These are phyloP conservation scores for Drosophila testacea DNA, from an alignment of 2,888 invertebrate species.

Conservation along the genomic window DNA sequence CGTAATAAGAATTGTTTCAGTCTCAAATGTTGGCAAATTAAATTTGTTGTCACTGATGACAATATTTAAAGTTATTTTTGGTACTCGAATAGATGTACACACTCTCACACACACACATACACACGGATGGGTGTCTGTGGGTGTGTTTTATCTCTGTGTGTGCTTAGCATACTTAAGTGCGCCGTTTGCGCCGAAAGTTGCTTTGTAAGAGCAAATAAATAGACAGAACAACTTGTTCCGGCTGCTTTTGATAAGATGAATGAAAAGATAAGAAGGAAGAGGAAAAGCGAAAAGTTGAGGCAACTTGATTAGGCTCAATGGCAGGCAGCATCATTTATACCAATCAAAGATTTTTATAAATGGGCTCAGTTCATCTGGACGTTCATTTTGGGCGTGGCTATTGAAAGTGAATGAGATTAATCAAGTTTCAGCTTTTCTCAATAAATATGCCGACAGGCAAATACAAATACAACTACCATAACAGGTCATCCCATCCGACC, in stretches of 20 bases:
- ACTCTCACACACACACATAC: conserved; percentile 8
- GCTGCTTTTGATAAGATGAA: conserved; percentile 31
- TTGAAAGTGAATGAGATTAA: conserved; percentile 39
- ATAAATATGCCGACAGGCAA: conserved; percentile 48
- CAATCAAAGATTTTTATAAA: conserved; percentile 74
- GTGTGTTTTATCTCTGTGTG: conserved; percentile 28
- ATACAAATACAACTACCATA: conserved; percentile 29
- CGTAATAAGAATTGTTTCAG: conserved; percentile 22
- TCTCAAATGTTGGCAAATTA: conserved; percentile 23
- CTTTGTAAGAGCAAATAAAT: conserved; percentile 41
- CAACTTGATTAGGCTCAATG: conserved; percentile 68
- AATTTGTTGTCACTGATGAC: conserved; percentile 40
- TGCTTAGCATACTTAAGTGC: conserved; percentile 64
- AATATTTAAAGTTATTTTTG: conserved; percentile 40
- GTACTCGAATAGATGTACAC: conserved; percentile 5
- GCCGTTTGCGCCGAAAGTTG: conserved; percentile 39
- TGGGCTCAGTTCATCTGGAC: conserved; percentile 28
- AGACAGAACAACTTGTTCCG: conserved; percentile 35
- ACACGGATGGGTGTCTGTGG: not conserved
- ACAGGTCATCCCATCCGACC: not conserved
- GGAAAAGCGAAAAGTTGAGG: conserved; percentile 10
- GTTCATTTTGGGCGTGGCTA: conserved; percentile 13
- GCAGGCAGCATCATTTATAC: conserved; percentile 72
- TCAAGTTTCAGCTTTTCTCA: conserved; percentile 45
- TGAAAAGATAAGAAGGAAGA: not conserved